These are phyloP conservation scores for Bombus breviceps DNA, from an alignment of 1,140 invertebrate genomes.

Conservation along the genomic window DNA sequence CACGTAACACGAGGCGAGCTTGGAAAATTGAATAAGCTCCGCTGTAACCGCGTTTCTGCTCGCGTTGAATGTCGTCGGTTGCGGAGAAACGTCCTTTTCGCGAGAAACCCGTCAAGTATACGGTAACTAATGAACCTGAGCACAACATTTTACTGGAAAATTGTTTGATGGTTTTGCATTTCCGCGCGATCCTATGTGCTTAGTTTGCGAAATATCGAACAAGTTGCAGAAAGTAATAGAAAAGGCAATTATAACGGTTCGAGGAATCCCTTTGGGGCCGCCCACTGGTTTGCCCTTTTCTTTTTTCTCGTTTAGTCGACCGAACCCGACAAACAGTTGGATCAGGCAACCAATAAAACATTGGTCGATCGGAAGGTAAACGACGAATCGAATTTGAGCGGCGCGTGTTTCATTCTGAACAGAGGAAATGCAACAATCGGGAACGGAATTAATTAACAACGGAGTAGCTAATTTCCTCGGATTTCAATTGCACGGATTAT, in stretches of 20 bases:
- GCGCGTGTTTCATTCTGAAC: neutral
- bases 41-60: neutral
- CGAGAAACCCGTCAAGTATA: too few relatives aligned
- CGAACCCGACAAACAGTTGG: neutral
- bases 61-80: neutral
- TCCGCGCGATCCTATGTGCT: too few relatives aligned
- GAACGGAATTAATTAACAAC: constrained; percentile 35
- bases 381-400: neutral
- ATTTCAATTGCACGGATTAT: constrained; percentile 36
- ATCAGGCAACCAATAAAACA: neutral
- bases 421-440: neutral
- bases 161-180: neutral
- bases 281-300: constrained; percentile 16
- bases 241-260: constrained; percentile 12
- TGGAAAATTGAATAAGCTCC: constrained; percentile 54
- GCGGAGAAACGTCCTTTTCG: neutral
- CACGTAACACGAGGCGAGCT: constrained; percentile 28
- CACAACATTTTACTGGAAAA: neutral
- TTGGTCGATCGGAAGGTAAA: neutral
- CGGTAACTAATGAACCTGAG: neutral
- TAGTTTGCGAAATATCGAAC: neutral
- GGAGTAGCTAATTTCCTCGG: constrained; percentile 17
- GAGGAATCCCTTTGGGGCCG: neutral
- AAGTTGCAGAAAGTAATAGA: neutral
- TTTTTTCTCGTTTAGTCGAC: neutral